Conservation (phyloP, 2,888 invertebrate genomes). For the Dryocosmus kuriphilus region DNA sequence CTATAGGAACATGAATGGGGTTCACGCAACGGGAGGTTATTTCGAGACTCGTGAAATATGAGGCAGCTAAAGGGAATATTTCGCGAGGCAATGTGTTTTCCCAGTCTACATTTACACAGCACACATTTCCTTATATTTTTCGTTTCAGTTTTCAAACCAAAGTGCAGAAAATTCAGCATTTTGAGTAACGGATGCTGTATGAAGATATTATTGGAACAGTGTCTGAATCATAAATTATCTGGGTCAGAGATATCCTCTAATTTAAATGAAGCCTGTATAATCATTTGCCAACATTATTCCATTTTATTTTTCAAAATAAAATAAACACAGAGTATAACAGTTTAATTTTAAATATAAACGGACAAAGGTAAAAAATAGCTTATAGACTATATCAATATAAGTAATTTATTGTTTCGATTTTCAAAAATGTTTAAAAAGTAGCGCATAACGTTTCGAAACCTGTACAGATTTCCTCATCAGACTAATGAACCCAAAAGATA, state of each 20-base stretch:
- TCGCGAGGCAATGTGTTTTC: constrained; percentile 45
- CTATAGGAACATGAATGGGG: constrained; percentile 23
- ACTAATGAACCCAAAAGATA: too few species aligned
- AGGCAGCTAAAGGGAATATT: constrained; percentile 48
- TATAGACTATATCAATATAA: too few species aligned
- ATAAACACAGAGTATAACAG: too few species aligned
- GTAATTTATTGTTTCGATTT: too few species aligned
- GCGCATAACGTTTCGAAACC: too few species aligned
- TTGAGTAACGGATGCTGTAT: neutral
- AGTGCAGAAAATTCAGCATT: neutral
- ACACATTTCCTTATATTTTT: neutral
- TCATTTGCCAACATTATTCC: neutral
- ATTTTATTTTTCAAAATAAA: too few species aligned
- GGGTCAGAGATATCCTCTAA: neutral
- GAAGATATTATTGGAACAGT: neutral
- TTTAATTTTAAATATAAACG: too few species aligned
- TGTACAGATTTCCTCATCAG: too few species aligned
- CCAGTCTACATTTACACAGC: neutral
- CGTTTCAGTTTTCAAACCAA: neutral
- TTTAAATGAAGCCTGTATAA: neutral
- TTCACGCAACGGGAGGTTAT: constrained; percentile 49
- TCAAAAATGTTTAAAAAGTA: too few species aligned
- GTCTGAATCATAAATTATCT: neutral
- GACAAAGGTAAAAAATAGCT: too few species aligned
- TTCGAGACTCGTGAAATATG: constrained; percentile 57